Conservation (phyloP, 35 echinoderm and acorn worm species). For the Eucidaris tribuloides region DNA sequence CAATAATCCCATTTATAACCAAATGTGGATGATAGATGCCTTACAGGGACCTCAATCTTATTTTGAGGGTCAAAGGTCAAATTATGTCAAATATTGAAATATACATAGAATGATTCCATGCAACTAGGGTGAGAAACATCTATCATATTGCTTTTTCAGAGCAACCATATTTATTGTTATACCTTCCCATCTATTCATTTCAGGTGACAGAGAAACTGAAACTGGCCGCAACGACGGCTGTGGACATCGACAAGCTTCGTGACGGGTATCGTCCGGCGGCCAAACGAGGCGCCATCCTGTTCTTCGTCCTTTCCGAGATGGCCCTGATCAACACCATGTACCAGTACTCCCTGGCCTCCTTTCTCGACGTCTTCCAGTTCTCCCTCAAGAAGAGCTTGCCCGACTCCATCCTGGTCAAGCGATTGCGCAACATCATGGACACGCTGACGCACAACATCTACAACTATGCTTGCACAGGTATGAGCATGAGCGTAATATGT, state of each 20-base stretch:
- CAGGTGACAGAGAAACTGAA: constrained; percentile 98
- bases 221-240: constrained; percentile 87
- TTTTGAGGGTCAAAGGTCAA: too few species aligned
- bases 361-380: constrained; percentile 89
- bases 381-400: constrained; percentile 94
- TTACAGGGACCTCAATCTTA: too few species aligned
- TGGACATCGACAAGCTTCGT: constrained; percentile 98
- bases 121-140: too few species aligned
- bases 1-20: too few species aligned
- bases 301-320: constrained; percentile 99
- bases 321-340: constrained; percentile 99
- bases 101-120: too few species aligned
- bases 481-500: too few species aligned
- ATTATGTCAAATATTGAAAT: too few species aligned
- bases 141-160: too few species aligned
- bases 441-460: constrained; percentile 95
- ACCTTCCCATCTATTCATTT: too few species aligned
- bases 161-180: too few species aligned
- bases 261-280: constrained; percentile 97
- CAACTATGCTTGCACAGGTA: constrained; percentile 99
- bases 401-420: constrained; percentile 90
- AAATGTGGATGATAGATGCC: too few species aligned
- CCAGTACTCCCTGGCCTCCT: constrained; percentile 93
- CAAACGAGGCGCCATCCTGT: constrained; percentile 96
- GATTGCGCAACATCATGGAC: constrained; percentile 95